Conservation (phyloP, 2,113 vertebrate species). For the Rynchops niger region DNA sequence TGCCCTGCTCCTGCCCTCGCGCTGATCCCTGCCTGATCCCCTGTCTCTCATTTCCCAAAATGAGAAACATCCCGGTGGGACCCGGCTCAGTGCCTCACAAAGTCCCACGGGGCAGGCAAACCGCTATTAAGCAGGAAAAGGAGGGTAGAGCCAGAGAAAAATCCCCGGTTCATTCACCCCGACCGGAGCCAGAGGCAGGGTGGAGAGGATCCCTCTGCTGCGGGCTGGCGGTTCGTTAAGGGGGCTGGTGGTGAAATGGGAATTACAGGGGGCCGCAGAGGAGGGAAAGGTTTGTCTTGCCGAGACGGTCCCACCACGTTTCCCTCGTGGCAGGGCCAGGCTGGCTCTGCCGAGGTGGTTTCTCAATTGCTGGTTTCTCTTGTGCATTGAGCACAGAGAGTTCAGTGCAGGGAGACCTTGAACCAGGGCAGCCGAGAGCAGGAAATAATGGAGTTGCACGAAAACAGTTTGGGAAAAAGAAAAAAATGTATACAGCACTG, state of each 20-base stretch:
- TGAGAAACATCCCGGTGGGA: background rate
- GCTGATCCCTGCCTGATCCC: background rate
- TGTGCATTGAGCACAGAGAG: rapidly evolving
- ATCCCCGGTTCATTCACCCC: rapidly evolving
- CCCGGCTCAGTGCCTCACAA: background rate
- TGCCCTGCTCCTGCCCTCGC: background rate
- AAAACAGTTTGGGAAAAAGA: rapidly evolving
- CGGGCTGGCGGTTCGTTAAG: rapidly evolving
- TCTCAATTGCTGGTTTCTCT: background rate
- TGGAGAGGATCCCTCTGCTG: background rate
- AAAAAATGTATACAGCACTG: rapidly evolving
- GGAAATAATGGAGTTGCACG: background rate
- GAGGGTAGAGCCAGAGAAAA: background rate
- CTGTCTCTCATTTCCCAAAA: background rate
- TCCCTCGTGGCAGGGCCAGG: rapidly evolving
- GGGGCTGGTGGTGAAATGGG: background rate
- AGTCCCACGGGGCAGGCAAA: rapidly evolving
- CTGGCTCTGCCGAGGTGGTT: background rate
- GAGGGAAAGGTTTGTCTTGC: rapidly evolving
- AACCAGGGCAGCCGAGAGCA: background rate
- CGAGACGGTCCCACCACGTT: background rate
- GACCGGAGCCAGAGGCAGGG: background rate
- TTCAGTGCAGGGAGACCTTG: background rate
- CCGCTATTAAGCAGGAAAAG: rapidly evolving
- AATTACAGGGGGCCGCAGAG: background rate